Percentiles rank a stretch among this genome's conserved stretches.
phyloP scores from a whole-genome alignment of 1,140 invertebrate genomes.

The Sycophaga agraensis region DNA sequence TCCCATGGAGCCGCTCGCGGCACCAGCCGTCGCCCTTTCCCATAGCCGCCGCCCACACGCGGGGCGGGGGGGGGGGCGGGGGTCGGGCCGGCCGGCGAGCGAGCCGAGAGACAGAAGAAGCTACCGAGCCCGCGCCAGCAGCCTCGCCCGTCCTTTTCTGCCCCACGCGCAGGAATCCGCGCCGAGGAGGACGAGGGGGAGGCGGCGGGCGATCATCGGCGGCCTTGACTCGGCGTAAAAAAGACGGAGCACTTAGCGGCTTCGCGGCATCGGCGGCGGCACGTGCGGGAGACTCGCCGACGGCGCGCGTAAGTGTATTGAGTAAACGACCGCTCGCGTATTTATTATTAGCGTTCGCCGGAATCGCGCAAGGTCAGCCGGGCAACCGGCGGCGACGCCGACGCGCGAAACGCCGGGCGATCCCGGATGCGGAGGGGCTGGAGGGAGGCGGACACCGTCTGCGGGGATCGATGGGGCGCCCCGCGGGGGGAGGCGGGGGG shows the following conservation, averaged over 20 bases:
- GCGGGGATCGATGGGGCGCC: no score
- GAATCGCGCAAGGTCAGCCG: conserved; percentile 36
- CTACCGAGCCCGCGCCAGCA: no score
- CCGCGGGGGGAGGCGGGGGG: no score
- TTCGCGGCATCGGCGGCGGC: conserved; percentile 6
- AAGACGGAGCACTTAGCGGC: not conserved
- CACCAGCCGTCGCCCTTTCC: not conserved
- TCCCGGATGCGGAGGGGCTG: no score
- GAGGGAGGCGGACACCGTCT: no score
- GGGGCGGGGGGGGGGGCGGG: not conserved
- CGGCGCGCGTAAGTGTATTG: conserved; percentile 11
- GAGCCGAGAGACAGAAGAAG: no score
- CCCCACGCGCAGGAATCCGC: no score
- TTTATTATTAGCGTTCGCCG: conserved; percentile 35
- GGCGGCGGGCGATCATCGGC: not conserved
- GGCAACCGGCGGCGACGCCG: no score
- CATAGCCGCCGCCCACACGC: not conserved
- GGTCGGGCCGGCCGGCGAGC: no score
- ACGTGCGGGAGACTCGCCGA: conserved; percentile 21
- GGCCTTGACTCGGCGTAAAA: not conserved
- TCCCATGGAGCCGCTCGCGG: no score
- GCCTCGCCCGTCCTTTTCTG: no score
- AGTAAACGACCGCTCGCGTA: conserved; percentile 24
- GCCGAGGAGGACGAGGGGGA: not conserved
- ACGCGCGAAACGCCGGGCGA: not conserved